Evolutionary conservation across 1,140 invertebrate species (phyloP).

Genomic region (Heliothis subflexa): DNA sequence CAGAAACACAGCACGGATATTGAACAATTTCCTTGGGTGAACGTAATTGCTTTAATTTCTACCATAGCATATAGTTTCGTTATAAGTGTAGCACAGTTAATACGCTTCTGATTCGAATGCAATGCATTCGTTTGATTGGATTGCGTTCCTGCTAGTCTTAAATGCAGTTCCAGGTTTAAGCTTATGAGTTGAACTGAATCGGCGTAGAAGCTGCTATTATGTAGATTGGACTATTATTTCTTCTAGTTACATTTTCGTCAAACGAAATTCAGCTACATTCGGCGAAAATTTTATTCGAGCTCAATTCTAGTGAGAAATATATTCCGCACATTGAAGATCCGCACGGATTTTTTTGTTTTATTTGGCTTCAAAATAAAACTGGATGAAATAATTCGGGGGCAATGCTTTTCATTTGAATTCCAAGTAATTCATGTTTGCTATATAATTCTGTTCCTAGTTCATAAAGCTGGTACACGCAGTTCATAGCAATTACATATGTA

Average conservation of each 20-base stretch:
- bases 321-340: constrained; percentile 22
- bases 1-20: constrained; percentile 50
- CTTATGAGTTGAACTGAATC: constrained; percentile 14
- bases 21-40: constrained; percentile 52
- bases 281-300: constrained; percentile 19
- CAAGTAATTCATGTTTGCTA: too few species aligned
- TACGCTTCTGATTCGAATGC: constrained; percentile 15
- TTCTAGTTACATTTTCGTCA: constrained; percentile 7
- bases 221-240: constrained; percentile 8
- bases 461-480: neutral
- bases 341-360: constrained; percentile 7
- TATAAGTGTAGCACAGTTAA: constrained; percentile 7
- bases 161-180: constrained; percentile 11
- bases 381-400: neutral
- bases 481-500: neutral
- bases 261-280: constrained; percentile 16
- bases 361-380: constrained; percentile 1
- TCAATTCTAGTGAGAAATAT: constrained; percentile 17
- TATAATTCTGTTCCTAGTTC: neutral
- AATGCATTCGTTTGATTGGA: constrained; percentile 32
- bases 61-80: constrained; percentile 16
- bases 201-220: constrained; percentile 6
- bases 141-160: constrained; percentile 32
- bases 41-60: constrained; percentile 50
- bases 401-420: neutral